Evolutionary conservation across 1,140 invertebrate species (phyloP).

Genomic region (Caenorhabditis elegans): WBcel235 BX284602.5:3797501-3798000

Average conservation of each 20-base stretch:
- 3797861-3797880: background rate
- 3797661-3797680: background rate
- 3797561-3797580: constrained; percentile 30
- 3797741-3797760: background rate
- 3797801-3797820: background rate
- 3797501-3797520: constrained; percentile 29
- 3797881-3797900: constrained; percentile 3
- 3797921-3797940: constrained; percentile 24
- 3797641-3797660: background rate
- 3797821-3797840: background rate
- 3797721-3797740: constrained; percentile 22
- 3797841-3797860: background rate
- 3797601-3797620: constrained; percentile 9
- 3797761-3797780: background rate
- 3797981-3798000: background rate
- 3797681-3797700: background rate
- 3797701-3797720: constrained; percentile 33
- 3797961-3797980: background rate
- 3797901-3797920: constrained; percentile 33
- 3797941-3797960: constrained; percentile 22
- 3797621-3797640: constrained; percentile 29
- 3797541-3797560: background rate
- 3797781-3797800: constrained; percentile 32
- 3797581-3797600: background rate
- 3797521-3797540: constrained; percentile 17